These are phyloP conservation scores for Drosophila imparisetae DNA, from an alignment of 2,888 invertebrate species.

Conservation along the genomic window DNA sequence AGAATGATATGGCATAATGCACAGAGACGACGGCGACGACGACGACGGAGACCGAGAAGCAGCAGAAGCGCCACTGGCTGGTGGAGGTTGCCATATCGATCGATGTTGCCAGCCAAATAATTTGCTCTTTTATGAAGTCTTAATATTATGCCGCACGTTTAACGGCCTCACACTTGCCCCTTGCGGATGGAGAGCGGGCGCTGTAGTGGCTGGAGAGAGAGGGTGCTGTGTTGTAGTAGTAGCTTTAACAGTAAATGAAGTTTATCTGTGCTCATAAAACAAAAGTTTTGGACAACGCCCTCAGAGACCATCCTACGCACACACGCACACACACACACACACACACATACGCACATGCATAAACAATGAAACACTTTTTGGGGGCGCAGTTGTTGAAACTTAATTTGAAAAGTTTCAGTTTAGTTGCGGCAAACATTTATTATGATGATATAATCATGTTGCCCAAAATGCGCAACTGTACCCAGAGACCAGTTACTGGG, in stretches of 20 bases:
- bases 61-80: slow-evolving; percentile 10
- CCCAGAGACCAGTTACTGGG: slow-evolving; percentile 36
- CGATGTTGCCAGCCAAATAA: slow-evolving; percentile 64
- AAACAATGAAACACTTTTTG: slow-evolving; percentile 55
- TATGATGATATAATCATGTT: slow-evolving; percentile 79
- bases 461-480: slow-evolving; percentile 64
- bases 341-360: slow-evolving; percentile 28
- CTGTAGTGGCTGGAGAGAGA: not conserved
- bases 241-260: slow-evolving; percentile 62
- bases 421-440: slow-evolving; percentile 73
- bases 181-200: not conserved
- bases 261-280: slow-evolving; percentile 64
- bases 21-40: slow-evolving; percentile 35
- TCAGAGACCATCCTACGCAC: slow-evolving; percentile 20
- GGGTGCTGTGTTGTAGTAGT: slow-evolving; percentile 1
- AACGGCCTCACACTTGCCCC: slow-evolving; percentile 68
- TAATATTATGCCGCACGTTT: slow-evolving; percentile 77
- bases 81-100: slow-evolving; percentile 55
- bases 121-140: slow-evolving; percentile 81
- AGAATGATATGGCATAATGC: slow-evolving; percentile 84
- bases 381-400: slow-evolving; percentile 65
- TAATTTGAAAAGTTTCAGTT: slow-evolving; percentile 77
- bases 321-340: slow-evolving; percentile 3
- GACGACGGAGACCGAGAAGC: slow-evolving; percentile 11
- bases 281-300: slow-evolving; percentile 59